Percentiles rank a stretch among this genome's conserved stretches.
These are phyloP conservation scores for Chinchilla lanigera DNA, from an alignment of 2,113 vertebrate genomes.

Conservation along the genomic window DNA sequence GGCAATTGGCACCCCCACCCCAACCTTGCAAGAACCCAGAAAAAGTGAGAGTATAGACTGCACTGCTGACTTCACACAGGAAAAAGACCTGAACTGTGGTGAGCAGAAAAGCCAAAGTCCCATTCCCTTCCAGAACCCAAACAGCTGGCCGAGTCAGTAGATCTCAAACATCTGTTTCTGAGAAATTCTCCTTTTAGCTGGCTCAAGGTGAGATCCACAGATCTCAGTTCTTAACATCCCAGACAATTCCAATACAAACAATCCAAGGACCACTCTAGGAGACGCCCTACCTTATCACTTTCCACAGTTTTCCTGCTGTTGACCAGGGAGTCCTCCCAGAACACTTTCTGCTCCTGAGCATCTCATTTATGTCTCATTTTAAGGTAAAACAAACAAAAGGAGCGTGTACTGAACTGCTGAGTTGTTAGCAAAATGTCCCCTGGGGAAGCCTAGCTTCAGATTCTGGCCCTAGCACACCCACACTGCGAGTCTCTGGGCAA, in stretches of 20 bases:
- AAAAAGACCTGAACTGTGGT: not conserved
- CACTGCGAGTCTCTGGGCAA: not conserved
- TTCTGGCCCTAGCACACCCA: not conserved
- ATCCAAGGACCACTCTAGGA: not conserved
- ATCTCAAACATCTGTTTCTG: not conserved
- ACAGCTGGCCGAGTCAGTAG: not conserved
- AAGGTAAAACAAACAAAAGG: not conserved
- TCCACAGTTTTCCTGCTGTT: not conserved
- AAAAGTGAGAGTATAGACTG: not conserved
- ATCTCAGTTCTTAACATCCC: not conserved
- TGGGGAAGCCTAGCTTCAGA: not conserved
- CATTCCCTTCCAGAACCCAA: not conserved
- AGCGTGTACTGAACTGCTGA: not conserved
- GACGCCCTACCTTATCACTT: not conserved
- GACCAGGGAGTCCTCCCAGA: no score
- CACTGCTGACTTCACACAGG: not conserved
- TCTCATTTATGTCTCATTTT: not conserved
- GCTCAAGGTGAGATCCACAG: not conserved
- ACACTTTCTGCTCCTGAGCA: not conserved
- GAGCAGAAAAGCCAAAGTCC: not conserved
- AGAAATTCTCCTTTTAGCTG: not conserved
- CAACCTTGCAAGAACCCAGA: not conserved
- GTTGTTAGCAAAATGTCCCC: not conserved
- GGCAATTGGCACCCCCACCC: not conserved
- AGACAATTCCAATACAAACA: not conserved